Evolutionary conservation across 2,797 vertebrate species (phyloP), one percentile per base, ranked within the genome.

Genomic region (Chelmon rostratus): DNA sequence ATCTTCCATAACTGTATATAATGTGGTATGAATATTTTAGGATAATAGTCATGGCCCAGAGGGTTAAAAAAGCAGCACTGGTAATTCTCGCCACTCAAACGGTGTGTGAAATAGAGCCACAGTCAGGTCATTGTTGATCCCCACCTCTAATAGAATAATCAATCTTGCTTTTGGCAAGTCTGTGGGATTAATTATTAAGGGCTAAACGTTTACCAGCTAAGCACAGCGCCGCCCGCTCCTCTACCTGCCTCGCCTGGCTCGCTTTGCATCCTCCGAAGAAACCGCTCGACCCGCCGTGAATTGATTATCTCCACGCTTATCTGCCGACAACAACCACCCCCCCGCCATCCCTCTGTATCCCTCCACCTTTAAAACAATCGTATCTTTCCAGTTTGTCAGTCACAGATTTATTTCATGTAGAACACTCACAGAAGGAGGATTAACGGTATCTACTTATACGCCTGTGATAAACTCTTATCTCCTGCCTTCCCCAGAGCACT

Each of bases 401-500:
- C 91, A 85, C 91, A 91, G 89, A 92, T 93, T 82, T 84, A 81
- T 91, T 93, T 85, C 79, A 89, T 92, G 92, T 93, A 83, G 82
- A 89, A 86, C 89, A 86, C 86, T 88, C 83, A 82, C 89, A 92
- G 84, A 83, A 89, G 88, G 79, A 86, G 90, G 94, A 94, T 94
- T 95, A 94, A 93, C 85, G n/a, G 70, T 93, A 95, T 94, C 91
- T 92, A 79, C 86, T 94, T 89, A 89, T 91, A 87, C 84, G 86
- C 91, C 73, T 78, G 87, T 87, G 94, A 94, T 95, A 93, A 93
- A 92, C 85, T 91, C 86, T 93, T 92, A 95, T 94, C 93, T 92
- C 73, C 87, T 66, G 79, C 74, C 73, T 86, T 91, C 90, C 91
- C 92, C 84, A 25, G 81, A 91, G 91, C 90, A 59, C 87, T 89